Evolutionary conservation across 2,797 vertebrate genomes (phyloP).

Genomic region (Alca torda): DNA sequence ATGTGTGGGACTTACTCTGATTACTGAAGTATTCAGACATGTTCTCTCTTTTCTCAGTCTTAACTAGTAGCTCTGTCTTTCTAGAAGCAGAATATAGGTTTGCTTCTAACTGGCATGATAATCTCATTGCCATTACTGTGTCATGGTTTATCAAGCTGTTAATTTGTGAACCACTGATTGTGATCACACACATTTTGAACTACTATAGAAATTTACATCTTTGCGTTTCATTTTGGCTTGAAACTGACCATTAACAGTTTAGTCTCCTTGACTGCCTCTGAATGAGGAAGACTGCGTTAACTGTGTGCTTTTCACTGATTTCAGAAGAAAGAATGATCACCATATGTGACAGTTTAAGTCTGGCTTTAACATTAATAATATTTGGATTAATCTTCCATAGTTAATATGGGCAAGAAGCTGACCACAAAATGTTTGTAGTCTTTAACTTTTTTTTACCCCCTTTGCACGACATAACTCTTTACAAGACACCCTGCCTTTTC

Average conservation of each 20-base stretch:
- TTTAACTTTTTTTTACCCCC: background rate
- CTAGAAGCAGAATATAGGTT: background rate
- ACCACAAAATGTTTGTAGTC: background rate
- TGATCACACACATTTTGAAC: background rate
- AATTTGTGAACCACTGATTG: background rate
- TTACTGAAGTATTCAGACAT: background rate
- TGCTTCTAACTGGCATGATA: background rate
- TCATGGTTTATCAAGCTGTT: background rate
- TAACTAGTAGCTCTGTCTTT: background rate
- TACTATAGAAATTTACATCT: background rate
- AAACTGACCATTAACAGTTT: background rate
- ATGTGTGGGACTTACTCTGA: background rate
- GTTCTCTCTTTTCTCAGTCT: background rate
- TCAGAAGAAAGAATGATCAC: background rate
- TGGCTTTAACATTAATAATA: background rate
- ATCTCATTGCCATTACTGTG: background rate
- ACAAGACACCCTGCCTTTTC: background rate
- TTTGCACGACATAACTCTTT: background rate
- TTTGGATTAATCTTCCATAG: background rate
- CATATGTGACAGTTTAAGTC: background rate
- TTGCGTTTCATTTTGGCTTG: background rate
- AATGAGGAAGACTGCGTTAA: background rate
- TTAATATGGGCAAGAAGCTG: background rate
- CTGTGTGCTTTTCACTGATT: background rate
- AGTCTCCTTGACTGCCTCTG: background rate